phyloP scores from a whole-genome alignment of 1,140 invertebrate species.

The Harpegnathos saltator region DNA sequence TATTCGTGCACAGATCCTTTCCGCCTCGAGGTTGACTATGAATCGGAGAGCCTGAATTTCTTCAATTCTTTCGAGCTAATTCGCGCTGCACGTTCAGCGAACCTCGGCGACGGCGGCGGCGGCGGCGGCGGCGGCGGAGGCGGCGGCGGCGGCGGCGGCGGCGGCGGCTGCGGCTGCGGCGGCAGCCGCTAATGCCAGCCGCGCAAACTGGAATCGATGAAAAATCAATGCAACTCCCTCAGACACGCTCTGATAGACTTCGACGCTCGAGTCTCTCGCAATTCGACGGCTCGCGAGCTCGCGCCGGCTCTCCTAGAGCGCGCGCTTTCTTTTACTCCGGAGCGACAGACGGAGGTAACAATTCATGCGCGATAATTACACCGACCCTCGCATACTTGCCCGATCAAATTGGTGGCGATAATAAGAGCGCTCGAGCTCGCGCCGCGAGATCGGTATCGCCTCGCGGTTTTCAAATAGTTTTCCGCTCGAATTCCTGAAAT shows the following conservation, averaged over 20 bases:
- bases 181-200: constrained; percentile 47
- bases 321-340: constrained; percentile 66
- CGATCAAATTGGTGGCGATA: constrained; percentile 56
- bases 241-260: constrained; percentile 82
- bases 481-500: constrained; percentile 44
- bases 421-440: constrained; percentile 24
- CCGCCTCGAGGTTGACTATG: too few relatives aligned
- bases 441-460: constrained; percentile 40
- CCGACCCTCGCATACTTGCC: constrained; percentile 28
- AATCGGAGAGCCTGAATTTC: too few relatives aligned
- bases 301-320: constrained; percentile 8
- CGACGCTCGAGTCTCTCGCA: constrained; percentile 68
- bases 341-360: constrained; percentile 34
- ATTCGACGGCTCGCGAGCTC: constrained; percentile 62
- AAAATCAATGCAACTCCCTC: constrained; percentile 79
- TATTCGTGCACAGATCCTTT: too few relatives aligned
- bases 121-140: too few relatives aligned
- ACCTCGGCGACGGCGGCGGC: too few relatives aligned
- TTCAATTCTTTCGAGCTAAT: too few relatives aligned
- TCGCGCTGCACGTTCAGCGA: too few relatives aligned
- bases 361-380: constrained; percentile 62
- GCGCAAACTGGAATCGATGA: constrained; percentile 76
- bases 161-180: too few relatives aligned
- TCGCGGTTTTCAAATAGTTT: constrained; percentile 26
- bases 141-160: too few relatives aligned